Base-by-base conservation (phyloP, 64 coral and sea anemone species). In the Cladopsammia gracilis region DNA sequence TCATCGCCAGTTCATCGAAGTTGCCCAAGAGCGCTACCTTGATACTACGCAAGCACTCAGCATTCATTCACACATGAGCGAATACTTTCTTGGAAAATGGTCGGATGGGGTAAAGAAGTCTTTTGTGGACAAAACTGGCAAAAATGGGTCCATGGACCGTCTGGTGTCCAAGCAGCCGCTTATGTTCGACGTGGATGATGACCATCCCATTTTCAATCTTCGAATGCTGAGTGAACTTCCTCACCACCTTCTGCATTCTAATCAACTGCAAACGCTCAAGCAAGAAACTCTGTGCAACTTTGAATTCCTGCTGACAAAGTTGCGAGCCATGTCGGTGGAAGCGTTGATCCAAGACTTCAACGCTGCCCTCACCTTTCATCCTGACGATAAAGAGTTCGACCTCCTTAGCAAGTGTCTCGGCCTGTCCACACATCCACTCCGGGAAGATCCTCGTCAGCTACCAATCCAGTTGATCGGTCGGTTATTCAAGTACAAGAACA, bases 1-100 rank as follows among this genome's bases (percentile, higher is more conserved):
- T 68, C 97, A 98, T 88, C 94, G 94, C 64, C 97, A 98, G 62
- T 98, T 98, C 34, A 98, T 94, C 23, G 97, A 98, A 85, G 94
- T 94, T 54, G 91, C 97, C 24, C 89, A 76, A 14, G 88, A 96
- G 70, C 95, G 98, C n/a, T 99, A 99, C 73, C 67, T 99, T 42
- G 65, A 76, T 59, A 80, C 44, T 50, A 83, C 94, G 0, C 60
- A 94, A 68, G 82, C 91, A 64, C 69, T 64, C 15, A 54, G 69
- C 16, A 90, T 99, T 72, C 90, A 99, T 86, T 89, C 78, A 10
- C 92, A 94, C 50, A 88, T 99, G 76, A 88, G 91, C n/a, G 98
- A 99, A 15, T 99, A 96, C 65, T 96, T 99, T 58, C 75, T 94
- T 20, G 98, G 98, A 13, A 91, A 84, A 23, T 99, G 98, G 98